These are phyloP conservation scores for Lagopus muta DNA, from an alignment of 2,113 vertebrate species.

Conservation along the genomic window DNA sequence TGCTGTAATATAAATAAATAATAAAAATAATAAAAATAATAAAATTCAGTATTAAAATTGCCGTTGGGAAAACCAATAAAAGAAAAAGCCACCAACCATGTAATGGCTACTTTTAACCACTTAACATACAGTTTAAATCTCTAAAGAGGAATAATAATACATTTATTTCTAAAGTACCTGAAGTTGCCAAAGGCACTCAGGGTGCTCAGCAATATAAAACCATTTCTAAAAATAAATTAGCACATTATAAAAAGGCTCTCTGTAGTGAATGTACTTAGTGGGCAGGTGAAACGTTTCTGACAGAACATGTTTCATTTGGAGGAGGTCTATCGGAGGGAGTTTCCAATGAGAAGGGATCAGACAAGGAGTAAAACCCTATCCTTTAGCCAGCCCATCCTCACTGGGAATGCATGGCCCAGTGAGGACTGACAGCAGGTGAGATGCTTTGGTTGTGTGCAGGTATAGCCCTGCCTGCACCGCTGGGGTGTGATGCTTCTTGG, in stretches of 20 bases:
- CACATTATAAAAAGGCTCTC: constrained; percentile 51
- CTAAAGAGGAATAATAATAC: constrained; percentile 73
- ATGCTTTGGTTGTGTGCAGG: background rate
- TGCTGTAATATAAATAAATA: constrained; percentile 65
- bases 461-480: background rate
- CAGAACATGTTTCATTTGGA: constrained; percentile 45
- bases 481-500: background rate
- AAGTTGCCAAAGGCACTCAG: constrained; percentile 73
- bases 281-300: constrained; percentile 48
- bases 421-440: accelerated
- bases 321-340: background rate
- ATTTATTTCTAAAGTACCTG: constrained; percentile 72
- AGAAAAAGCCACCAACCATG: constrained; percentile 68
- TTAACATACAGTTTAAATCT: constrained; percentile 73
- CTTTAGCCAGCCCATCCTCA: background rate
- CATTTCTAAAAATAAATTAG: constrained; percentile 68
- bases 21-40: constrained; percentile 71
- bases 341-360: background rate
- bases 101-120: constrained; percentile 73
- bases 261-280: constrained; percentile 33
- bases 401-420: accelerated
- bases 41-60: constrained; percentile 60
- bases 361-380: background rate
- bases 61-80: constrained; percentile 67
- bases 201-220: constrained; percentile 66